phyloP scores from a whole-genome alignment of 2,113 vertebrate genomes.

The Grallaria varia region DNA sequence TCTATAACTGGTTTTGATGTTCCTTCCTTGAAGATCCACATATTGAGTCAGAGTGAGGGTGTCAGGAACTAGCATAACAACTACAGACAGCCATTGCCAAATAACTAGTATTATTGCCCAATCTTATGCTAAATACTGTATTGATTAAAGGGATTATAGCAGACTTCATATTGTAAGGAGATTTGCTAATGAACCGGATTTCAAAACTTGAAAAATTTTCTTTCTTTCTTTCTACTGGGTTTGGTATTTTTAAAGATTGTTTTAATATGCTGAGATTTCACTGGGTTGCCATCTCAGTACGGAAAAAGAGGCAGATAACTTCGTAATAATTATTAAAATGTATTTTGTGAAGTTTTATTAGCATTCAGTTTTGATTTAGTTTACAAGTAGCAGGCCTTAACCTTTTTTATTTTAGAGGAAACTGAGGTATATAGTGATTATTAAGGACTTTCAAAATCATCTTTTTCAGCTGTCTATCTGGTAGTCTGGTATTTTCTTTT shows the following conservation, averaged over 20 bases:
- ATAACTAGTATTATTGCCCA: background rate
- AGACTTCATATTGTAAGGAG: background rate
- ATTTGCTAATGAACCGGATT: background rate
- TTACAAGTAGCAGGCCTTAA: background rate
- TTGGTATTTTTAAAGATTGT: background rate
- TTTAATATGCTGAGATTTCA: background rate
- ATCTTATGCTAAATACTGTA: background rate
- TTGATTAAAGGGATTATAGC: background rate
- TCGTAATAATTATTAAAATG: background rate
- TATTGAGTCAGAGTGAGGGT: background rate
- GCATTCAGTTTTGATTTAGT: background rate
- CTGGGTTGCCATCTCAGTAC: background rate
- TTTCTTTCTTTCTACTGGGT: background rate
- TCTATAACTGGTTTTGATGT: background rate
- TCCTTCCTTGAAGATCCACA: background rate
- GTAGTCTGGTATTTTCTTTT: background rate
- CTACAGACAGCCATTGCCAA: background rate
- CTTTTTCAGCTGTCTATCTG: background rate
- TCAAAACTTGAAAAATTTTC: background rate
- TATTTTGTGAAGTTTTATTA: background rate
- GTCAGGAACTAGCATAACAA: background rate
- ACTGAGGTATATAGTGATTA: background rate
- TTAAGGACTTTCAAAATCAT: background rate
- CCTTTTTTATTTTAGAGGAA: background rate
- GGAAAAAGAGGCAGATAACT: background rate